Percentiles rank a stretch among this genome's conserved stretches.
Conservation (phyloP, 1,140 invertebrate species). For the Diabrotica undecimpunctata region DNA sequence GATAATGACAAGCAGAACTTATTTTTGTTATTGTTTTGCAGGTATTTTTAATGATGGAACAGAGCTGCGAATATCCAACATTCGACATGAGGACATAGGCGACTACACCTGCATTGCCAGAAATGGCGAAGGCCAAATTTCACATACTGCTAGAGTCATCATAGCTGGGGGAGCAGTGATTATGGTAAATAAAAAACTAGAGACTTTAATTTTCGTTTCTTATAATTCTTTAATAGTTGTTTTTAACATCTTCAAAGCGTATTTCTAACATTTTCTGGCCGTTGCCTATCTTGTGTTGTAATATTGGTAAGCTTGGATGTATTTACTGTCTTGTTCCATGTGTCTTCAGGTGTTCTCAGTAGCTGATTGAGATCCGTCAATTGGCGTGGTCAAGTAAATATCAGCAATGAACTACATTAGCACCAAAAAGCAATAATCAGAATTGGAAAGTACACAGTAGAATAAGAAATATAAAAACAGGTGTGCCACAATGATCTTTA, state of each 20-base stretch:
- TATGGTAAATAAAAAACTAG: slow-evolving; percentile 47
- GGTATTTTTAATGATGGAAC: slow-evolving; percentile 88
- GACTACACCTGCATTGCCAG: slow-evolving; percentile 92
- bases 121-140: slow-evolving; percentile 91
- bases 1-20: no score
- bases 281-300: no score
- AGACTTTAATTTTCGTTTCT: not conserved
- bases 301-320: no score
- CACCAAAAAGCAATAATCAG: no score
- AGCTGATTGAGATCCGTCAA: no score
- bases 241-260: not conserved
- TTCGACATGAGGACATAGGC: slow-evolving; percentile 88
- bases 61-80: slow-evolving; percentile 84
- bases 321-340: no score
- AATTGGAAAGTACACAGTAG: no score
- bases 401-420: no score
- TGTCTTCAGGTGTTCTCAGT: no score
- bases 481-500: no score
- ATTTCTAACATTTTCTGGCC: not conserved
- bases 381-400: no score
- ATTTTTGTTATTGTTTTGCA: slow-evolving; percentile 15
- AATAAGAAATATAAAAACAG: no score
- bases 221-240: not conserved
- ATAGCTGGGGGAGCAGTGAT: slow-evolving; percentile 85
- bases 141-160: slow-evolving; percentile 89